Base-by-base conservation (phyloP, 1,140 invertebrate species). In the Meloidogyne floridensis region DNA sequence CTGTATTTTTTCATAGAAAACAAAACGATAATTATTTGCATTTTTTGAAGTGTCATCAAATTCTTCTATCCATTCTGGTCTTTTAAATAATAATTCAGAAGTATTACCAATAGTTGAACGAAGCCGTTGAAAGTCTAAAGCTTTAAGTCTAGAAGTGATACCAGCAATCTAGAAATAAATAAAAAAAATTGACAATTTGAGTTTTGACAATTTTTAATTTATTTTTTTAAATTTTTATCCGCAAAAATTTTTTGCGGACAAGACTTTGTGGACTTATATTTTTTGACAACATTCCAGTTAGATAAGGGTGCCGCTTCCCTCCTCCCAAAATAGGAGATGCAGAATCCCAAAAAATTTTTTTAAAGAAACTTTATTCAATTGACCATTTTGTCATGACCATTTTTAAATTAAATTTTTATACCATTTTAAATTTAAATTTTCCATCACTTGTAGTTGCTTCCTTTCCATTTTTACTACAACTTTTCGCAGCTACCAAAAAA, bases 401-500 rank as follows among this genome's bases (percentile, higher is more conserved):
- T 59, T 59, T 59, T n/a, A 65, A 18, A 65, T 65, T 65, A 59
- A 59, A 47, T 47, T 47, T 65, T n/a, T n/a, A n/a, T 18, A 65
- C 59, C 15, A 65, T n/a, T 65, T 65, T 65, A n/a, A 65, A 18
- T 65, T 65, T 65, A n/a, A 65, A n/a, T n/a, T 65, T 15, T 65
- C 59, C n/a, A 65, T n/a, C 5, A 2, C n/a, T 18, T 4, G 3
- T 59, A n/a, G 59, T 65, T 15, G 5, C 13, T 11, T 65, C 15
- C 7, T 65, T 6, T 6, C n/a, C 2, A 13, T 65, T 8, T 6
- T n/a, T 6, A 7, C 2, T n/a, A n/a, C 59, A n/a, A 65, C 3
- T 15, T 59, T 71, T 71, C 4, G 86, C 85, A 65, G 86, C 84
- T 13, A 86, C 74, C 54, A 85, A 47, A 56, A 87, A 82, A n/a